Percentiles rank a stretch among this genome's conserved stretches.
Evolutionary conservation across 2,888 invertebrate species (phyloP).

Genomic region (Beris morrisii): DNA sequence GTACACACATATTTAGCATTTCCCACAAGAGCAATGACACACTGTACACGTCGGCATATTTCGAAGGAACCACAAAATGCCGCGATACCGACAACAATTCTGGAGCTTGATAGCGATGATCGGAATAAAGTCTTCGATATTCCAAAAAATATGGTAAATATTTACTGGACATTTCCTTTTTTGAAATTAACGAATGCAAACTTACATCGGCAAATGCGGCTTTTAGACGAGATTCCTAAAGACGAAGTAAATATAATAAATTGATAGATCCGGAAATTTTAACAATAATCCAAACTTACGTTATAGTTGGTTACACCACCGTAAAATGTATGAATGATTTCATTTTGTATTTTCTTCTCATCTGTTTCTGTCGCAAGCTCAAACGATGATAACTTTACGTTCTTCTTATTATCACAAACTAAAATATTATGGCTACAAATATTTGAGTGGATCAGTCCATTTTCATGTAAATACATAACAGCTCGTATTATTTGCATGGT

Average conservation of each 20-base stretch:
- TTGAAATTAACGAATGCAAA: slow-evolving; percentile 4
- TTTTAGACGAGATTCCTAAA: slow-evolving; percentile 15
- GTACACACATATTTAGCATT: slow-evolving; percentile 40
- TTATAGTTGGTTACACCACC: slow-evolving; percentile 3
- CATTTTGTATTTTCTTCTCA: slow-evolving; percentile 18
- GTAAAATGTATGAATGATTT: slow-evolving; percentile 21
- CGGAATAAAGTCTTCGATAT: slow-evolving; percentile 39
- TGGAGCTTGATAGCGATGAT: slow-evolving; percentile 41
- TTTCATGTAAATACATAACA: slow-evolving; percentile 58
- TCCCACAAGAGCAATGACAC: slow-evolving; percentile 42
- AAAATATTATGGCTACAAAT: slow-evolving; percentile 57
- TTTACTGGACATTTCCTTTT: slow-evolving; percentile 25
- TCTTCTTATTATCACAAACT: slow-evolving; percentile 45
- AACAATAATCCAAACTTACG: background rate
- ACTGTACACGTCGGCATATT: slow-evolving; percentile 39
- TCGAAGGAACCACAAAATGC: slow-evolving; percentile 40
- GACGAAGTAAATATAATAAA: background rate
- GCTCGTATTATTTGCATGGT: slow-evolving; percentile 58
- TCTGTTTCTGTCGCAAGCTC: slow-evolving; percentile 45
- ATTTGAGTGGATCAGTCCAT: slow-evolving; percentile 58
- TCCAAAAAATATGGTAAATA: slow-evolving; percentile 39
- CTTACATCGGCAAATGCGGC: background rate
- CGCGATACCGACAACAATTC: slow-evolving; percentile 34
- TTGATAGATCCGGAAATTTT: background rate
- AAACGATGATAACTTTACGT: slow-evolving; percentile 58